Evolutionary conservation across 2,797 vertebrate species (phyloP), one percentile per base, ranked within the genome.

Genomic region (Enteromius fasciolatus): DNA sequence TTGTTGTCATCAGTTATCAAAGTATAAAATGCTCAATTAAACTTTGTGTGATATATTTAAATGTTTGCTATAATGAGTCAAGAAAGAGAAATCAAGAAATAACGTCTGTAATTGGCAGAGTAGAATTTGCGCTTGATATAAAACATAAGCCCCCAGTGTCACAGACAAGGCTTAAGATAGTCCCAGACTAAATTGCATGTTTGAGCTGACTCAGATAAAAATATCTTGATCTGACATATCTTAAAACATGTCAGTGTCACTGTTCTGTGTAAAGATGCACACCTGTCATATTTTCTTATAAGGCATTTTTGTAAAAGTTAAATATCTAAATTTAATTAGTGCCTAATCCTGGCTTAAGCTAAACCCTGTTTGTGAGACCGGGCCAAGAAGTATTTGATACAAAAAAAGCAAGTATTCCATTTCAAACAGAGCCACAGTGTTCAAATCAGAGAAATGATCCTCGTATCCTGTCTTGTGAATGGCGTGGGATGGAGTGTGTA

Each of bases 401-500:
- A 59, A 76, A 59, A 76, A 18, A 78, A 23, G 2, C 4, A 23
- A 50, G 61, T 66, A 50, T 1, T 66, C 1, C 0, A 52, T 50
- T 50, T 18, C 2, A 18, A 76, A 76, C 57, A 44, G 8, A 63
- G 15, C 74, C 57, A 46, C 15, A 0, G 23, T 46, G 74, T 46
- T 76, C 11, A n/a, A 66, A 33, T 52, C 59, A 31, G 41, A 77
- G 23, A n/a, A 77, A 77, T 20, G 0, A 80, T 72, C 8, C n/a
- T 20, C 41, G 50, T 54, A 72, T 72, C 8, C 10, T 6, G 33
- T 66, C 70, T 64, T 75, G 31, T 64, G 31, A 39, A 28, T 15
- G 36, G 52, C 20, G 39, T 61, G 25, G 15, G 69, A 23, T 8
- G 23, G 44, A 48, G 80, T 74, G 80, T 74, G 80, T 81, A 64